Base-by-base conservation (phyloP, 2,888 invertebrate genomes). In the Drosophila mettleri region DNA sequence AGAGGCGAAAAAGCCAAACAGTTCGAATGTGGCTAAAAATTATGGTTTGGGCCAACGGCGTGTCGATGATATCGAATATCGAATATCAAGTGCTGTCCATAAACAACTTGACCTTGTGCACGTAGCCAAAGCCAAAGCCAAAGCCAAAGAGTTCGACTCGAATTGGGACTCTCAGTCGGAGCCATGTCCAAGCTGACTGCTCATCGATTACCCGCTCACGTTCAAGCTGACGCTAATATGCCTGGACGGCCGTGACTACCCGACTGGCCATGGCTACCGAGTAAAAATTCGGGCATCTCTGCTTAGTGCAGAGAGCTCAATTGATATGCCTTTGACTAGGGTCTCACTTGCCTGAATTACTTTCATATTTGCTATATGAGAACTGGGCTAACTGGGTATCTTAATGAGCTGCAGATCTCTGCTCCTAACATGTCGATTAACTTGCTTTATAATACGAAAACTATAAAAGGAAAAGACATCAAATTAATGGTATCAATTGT, bases 101-200 rank as follows among this genome's bases (percentile, higher is more conserved):
- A 84, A 88, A 88, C 83, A 80, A 88, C 83, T 83, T 85, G 85
- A 85, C 85, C 85, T 85, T 85, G 88, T 80, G 88, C 85, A 85
- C 85, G 88, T 86, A 71, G 63, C 70, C 51, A 57, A 14, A 39
- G 29, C 58, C 45, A 45, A 38, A 71, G 63, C 70, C 51, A 57
- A 14, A 39, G 29, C 58, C 45, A 45, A 38, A 48, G 43, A 48
- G 31, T 20, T 27, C 33, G 43, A 38, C 14, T 48, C 46, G 46
- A 43, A 43, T 16, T 31, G 18, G 46, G 14, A 31, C 18, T 29
- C 18, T 14, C 20, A 20, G 29, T 9, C 20, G 12, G 24, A 64
- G 29, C 54, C 76, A 65, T 65, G 58, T 73, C 65, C 65, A 77
- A 16, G 49, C 49, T 9, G 49, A 69, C 51, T 53, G 79, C 74